phyloP scores from a whole-genome alignment of 2,888 invertebrate species.

The Epicampocera succincta region DNA sequence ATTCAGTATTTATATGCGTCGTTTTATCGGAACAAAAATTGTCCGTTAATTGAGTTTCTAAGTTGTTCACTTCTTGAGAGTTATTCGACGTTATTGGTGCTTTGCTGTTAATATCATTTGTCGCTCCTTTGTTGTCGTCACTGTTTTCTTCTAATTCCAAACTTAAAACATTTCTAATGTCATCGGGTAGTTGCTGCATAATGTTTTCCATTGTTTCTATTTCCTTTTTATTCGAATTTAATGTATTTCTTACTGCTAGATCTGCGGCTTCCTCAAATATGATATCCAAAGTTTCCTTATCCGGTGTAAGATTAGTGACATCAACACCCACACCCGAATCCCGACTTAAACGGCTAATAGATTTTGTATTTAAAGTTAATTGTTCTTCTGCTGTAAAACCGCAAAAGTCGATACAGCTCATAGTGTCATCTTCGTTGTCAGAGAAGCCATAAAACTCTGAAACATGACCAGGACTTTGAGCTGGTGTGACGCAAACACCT shows the following conservation, averaged over 20 bases:
- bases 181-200: conserved; percentile 28
- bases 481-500: conserved; percentile 66
- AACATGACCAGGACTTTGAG: conserved; percentile 64
- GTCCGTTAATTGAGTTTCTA: neutral
- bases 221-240: conserved; percentile 1
- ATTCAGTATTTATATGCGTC: neutral
- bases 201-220: conserved; percentile 30
- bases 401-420: conserved; percentile 61
- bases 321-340: conserved; percentile 75
- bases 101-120: neutral
- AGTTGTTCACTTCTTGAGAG: neutral
- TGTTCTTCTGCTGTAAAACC: conserved; percentile 71
- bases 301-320: conserved; percentile 41
- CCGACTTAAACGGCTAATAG: conserved; percentile 70
- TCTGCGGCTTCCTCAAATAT: conserved; percentile 39
- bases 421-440: conserved; percentile 59
- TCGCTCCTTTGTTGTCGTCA: neutral
- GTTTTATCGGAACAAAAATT: neutral
- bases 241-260: neutral
- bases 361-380: conserved; percentile 1
- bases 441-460: conserved; percentile 73
- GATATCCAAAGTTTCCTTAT: conserved; percentile 44
- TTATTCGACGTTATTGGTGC: neutral
- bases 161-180: conserved; percentile 41
- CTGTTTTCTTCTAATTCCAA: conserved; percentile 37